Base-by-base conservation (phyloP, 2,888 invertebrate species). In the Scaptomyza polygonia region DNA sequence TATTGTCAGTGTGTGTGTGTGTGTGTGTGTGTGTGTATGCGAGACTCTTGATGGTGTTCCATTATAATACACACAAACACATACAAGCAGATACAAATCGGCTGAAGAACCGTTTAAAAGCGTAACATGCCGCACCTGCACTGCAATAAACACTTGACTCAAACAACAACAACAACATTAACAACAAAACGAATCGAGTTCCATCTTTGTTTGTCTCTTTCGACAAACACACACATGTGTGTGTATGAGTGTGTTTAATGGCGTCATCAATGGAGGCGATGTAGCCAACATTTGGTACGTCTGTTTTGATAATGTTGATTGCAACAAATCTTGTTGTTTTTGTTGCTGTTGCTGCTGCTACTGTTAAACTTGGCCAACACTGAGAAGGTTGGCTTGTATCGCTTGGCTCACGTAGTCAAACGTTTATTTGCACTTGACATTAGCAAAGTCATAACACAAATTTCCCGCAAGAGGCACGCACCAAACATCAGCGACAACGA, bases 391-490 rank as follows among this genome's bases (percentile, higher is more conserved):
- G 49, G 73, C 47, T 51, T 53, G 67, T 56, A 53, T 62, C 55
- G 61, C 47, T 70, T 54, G 47, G 51, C 62, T 70, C 71, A 75
- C 74, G 78, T 81, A 79, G 72, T 68, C 67, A 82, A 86, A 85
- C 82, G 86, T 85, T 84, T 79, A 81, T 88, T 87, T 87, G 86
- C 86, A 88, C 86, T 87, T 87, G 86, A 87, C 86, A 87, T 87
- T 89, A 89, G 88, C 88, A 77, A 72, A 88, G 77, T 79, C 77
- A 81, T 86, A 83, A 89, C 79, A 84, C 73, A 89, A 86, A 88
- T 88, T 85, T 87, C 77, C 78, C 83, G 74, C 73, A 77, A 73
- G 56, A 66, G 67, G 51, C 79, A 74, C 68, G 68, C 64, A 64
- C 67, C 68, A 39, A 53, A 30, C 61, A 53, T 39, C 44, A 39